These are phyloP conservation scores for Dolichoris vasculosae DNA, from an alignment of 1,140 invertebrate genomes.

Conservation along the genomic window DNA sequence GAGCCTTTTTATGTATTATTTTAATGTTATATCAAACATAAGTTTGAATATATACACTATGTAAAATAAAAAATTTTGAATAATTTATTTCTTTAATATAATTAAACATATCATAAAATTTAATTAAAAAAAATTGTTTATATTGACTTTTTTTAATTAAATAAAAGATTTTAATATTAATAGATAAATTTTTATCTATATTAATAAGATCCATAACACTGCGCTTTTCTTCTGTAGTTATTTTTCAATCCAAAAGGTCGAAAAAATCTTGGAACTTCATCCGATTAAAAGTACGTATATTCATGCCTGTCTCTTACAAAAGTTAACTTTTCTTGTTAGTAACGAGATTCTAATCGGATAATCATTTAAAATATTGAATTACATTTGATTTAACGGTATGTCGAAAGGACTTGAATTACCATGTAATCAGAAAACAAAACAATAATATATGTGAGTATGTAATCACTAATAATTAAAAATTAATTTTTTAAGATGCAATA, in stretches of 20 bases:
- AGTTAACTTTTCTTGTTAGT: conserved; percentile 23
- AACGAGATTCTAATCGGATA: conserved; percentile 42
- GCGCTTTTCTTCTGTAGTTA: not conserved
- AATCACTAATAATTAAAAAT: not conserved
- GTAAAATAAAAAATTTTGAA: no score
- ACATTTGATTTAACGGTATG: conserved; percentile 9
- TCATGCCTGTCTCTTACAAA: not conserved
- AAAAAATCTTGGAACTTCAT: conserved; percentile 20
- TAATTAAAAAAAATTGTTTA: no score
- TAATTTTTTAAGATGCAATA: no score
- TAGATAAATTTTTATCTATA: no score
- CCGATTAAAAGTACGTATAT: conserved; percentile 12
- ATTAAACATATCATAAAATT: no score
- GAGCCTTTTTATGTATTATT: no score
- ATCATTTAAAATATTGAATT: not conserved
- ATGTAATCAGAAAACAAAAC: not conserved
- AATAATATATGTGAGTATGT: not conserved
- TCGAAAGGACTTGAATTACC: conserved; percentile 13
- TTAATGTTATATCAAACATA: no score
- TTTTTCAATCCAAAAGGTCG: not conserved
- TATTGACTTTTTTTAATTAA: no score
- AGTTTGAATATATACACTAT: no score
- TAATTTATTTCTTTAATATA: no score
- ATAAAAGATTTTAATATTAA: no score
- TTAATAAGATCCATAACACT: not conserved